phyloP scores from a whole-genome alignment of 2,888 invertebrate genomes.

The Leucophora obtusa region DNA sequence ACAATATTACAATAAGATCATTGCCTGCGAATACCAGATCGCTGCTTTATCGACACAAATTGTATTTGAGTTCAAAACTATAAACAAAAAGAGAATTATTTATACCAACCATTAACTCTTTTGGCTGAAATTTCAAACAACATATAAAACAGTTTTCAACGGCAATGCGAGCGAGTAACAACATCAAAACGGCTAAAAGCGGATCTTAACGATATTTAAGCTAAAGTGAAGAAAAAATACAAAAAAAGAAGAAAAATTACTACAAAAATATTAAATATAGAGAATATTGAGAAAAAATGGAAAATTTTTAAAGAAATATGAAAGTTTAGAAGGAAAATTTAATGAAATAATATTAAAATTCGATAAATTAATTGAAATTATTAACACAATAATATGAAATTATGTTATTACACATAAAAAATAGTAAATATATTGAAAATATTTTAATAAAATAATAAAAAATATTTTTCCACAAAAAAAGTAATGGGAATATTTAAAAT shows the following conservation, averaged over 20 bases:
- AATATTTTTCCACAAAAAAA: not conserved
- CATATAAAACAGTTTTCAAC: constrained; percentile 62
- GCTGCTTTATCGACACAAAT: not conserved
- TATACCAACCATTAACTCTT: constrained; percentile 34
- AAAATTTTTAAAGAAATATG: constrained; percentile 1
- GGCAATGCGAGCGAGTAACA: constrained; percentile 64
- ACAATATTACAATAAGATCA: no score
- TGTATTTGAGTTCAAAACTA: not conserved
- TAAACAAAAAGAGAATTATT: constrained; percentile 10
- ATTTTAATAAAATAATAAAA: not conserved
- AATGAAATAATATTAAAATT: constrained; percentile 5
- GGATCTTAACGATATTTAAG: not conserved
- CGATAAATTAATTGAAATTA: not conserved
- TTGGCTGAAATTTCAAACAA: constrained; percentile 17
- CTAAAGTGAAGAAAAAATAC: not conserved
- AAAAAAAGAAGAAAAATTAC: constrained; percentile 12
- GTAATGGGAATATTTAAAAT: not conserved
- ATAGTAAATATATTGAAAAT: no score
- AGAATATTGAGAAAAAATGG: constrained; percentile 21
- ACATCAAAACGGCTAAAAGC: constrained; percentile 43
- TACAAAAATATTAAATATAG: constrained; percentile 33
- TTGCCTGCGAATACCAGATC: no score
- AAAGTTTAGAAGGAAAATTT: constrained; percentile 9
- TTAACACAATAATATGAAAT: not conserved
- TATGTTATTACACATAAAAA: not conserved